Evolutionary conservation across 2,113 vertebrate genomes (phyloP).

Genomic region (Archilochus colubris): DNA sequence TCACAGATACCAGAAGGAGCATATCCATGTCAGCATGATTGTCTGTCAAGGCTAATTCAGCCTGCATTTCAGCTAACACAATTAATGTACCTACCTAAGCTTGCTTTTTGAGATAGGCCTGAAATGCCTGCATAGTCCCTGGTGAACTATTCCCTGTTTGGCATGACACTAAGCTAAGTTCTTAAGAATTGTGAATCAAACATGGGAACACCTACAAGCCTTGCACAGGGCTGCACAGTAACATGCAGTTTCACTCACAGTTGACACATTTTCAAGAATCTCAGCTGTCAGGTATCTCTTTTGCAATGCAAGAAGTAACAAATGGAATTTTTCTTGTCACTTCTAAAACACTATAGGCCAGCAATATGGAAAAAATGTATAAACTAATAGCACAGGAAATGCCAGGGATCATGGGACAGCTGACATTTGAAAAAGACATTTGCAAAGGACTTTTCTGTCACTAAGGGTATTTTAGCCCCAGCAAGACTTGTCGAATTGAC

Average conservation of each 20-base stretch:
- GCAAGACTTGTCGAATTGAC: background rate
- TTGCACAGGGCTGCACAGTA: background rate
- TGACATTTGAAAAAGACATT: background rate
- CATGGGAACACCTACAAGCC: background rate
- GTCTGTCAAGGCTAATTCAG: background rate
- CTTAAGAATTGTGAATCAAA: background rate
- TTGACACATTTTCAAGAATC: background rate
- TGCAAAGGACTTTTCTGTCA: background rate
- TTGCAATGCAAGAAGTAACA: background rate
- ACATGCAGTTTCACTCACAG: background rate
- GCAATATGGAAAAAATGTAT: background rate
- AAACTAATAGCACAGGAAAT: slow-evolving; percentile 12
- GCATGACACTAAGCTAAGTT: background rate
- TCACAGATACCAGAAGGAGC: background rate
- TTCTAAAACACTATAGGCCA: background rate
- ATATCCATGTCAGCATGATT: background rate
- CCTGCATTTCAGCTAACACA: slow-evolving; percentile 7
- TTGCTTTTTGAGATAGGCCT: background rate
- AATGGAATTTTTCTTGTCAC: background rate
- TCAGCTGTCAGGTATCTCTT: background rate
- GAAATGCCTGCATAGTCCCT: background rate
- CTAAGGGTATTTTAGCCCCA: background rate
- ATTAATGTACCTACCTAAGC: background rate
- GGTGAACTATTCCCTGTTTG: background rate
- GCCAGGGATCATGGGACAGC: background rate